Evolutionary conservation across 1,140 invertebrate genomes (phyloP).

Genomic region (Drosophila kohkoa): DNA sequence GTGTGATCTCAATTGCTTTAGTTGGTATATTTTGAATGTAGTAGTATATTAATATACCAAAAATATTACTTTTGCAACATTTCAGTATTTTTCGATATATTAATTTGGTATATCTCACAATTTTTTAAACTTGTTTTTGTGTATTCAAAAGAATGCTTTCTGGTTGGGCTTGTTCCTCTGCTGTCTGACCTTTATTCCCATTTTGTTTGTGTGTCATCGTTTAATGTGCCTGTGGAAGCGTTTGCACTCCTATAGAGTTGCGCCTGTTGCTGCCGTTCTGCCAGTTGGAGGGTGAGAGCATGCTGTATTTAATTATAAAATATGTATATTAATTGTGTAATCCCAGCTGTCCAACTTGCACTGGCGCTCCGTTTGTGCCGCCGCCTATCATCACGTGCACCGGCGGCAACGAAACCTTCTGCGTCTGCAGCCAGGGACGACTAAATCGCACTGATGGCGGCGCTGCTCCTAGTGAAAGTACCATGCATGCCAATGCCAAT

Average conservation of each 20-base stretch:
- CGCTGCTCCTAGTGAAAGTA: not conserved
- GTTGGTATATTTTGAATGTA: too few species aligned
- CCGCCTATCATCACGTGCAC: constrained; percentile 28
- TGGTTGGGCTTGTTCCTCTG: constrained; percentile 21
- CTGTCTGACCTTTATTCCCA: constrained; percentile 5
- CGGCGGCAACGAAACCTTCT: constrained; percentile 19
- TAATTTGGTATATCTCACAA: too few species aligned
- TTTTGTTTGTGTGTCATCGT: constrained; percentile 21
- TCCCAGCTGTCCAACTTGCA: constrained; percentile 27
- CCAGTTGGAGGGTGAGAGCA: constrained; percentile 10
- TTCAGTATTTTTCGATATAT: too few species aligned
- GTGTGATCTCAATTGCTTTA: too few species aligned
- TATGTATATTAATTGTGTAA: not conserved
- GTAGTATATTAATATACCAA: too few species aligned
- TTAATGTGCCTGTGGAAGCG: constrained; percentile 37
- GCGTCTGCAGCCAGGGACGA: not conserved
- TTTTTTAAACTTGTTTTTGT: not conserved
- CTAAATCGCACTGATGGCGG: constrained; percentile 1
- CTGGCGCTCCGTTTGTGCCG: constrained; percentile 16
- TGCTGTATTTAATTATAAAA: not conserved
- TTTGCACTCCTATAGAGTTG: constrained; percentile 12
- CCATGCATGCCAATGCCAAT: not conserved
- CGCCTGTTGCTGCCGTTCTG: not conserved
- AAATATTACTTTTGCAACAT: too few species aligned
- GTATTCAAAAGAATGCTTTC: constrained; percentile 19